Conservation (phyloP, 2,113 vertebrate genomes). For the Nymphicus hollandicus region DNA sequence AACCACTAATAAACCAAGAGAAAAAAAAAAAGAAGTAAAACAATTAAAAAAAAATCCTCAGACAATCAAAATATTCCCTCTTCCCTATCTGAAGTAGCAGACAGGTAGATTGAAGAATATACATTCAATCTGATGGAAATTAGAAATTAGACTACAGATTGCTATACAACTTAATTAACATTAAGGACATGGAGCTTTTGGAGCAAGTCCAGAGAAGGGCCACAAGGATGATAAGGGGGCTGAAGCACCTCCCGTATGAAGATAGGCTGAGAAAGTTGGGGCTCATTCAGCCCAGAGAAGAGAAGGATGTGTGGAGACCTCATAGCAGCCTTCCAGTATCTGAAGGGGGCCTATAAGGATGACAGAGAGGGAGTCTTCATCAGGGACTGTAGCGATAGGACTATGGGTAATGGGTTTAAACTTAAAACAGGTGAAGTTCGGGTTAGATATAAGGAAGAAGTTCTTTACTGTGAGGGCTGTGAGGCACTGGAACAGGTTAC, state of each 20-base stretch:
- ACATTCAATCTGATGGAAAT: not conserved
- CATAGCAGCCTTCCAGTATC: no score
- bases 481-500: not conserved
- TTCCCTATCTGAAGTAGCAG: not conserved
- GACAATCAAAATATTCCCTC: not conserved
- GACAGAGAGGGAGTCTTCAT: no score
- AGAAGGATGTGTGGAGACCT: no score
- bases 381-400: not conserved
- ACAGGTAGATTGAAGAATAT: not conserved
- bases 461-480: not conserved
- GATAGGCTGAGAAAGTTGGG: no score
- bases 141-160: not conserved
- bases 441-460: not conserved
- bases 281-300: no score
- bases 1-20: not conserved
- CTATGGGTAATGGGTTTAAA: not conserved
- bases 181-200: no score
- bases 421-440: not conserved
- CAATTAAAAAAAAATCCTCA: not conserved
- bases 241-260: no score
- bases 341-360: no score
- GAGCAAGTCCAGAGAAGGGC: no score
- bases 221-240: no score
- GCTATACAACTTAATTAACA: not conserved
- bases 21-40: not conserved